Conservation (phyloP, 37 sponge, comb jelly and placozoan genomes). For the Halisarca cf. caerulea region DNA sequence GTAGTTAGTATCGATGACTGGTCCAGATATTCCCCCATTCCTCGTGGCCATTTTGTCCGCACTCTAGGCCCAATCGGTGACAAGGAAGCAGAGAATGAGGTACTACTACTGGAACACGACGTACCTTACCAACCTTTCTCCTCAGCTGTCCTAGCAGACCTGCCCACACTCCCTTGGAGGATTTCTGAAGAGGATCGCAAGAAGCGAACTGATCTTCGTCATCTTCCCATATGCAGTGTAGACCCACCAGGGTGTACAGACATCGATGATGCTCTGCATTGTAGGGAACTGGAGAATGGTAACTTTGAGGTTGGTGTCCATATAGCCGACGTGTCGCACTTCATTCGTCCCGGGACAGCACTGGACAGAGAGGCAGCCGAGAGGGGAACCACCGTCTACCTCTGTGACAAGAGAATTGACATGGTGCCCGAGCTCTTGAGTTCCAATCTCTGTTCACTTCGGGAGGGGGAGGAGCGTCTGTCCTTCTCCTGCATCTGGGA, state of each 20-base stretch:
- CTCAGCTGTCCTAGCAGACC: constrained; percentile 70
- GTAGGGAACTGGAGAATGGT: constrained; percentile 67
- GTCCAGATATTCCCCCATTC: constrained; percentile 82
- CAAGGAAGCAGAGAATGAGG: constrained; percentile 95
- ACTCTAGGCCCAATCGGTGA: constrained; percentile 90
- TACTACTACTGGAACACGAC: constrained; percentile 91
- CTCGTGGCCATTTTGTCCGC: constrained; percentile 90
- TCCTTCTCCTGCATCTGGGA: constrained; percentile 96
- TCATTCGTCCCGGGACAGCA: constrained; percentile 87
- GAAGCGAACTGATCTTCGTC: constrained; percentile 68
- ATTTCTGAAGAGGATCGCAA: constrained; percentile 79
- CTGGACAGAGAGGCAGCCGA: constrained; percentile 92
- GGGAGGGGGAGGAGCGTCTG: constrained; percentile 86
- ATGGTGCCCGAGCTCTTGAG: constrained; percentile 98
- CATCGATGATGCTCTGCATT: constrained; percentile 99
- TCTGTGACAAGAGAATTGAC: constrained; percentile 93
- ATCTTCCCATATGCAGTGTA: constrained; percentile 89
- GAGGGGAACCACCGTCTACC: constrained; percentile 95
- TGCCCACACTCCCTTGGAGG: constrained; percentile 89
- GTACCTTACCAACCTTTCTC: constrained; percentile 94
- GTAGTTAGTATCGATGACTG: constrained; percentile 94
- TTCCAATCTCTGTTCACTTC: constrained; percentile 95
- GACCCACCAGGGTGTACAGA: constrained; percentile 99
- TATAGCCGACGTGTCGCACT: constrained; percentile 97
- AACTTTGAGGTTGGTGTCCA: constrained; percentile 96